These are phyloP conservation scores for Ianthella basta DNA, from an alignment of 37 sponge, comb jelly and placozoan genomes.

Conservation along the genomic window DNA sequence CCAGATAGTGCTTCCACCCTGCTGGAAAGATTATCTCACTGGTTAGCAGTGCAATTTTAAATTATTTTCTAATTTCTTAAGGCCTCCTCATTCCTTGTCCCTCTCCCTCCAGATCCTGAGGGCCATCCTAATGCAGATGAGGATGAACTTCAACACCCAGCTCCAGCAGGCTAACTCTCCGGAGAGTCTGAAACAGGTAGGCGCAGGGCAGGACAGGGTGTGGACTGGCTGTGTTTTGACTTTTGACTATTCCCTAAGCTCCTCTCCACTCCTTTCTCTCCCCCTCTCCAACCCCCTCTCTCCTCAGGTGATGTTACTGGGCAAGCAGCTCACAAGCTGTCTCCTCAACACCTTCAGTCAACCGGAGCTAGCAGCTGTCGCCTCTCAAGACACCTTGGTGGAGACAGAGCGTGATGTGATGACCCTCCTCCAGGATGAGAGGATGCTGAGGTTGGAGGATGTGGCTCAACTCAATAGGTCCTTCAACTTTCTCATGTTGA, in stretches of 20 bases:
- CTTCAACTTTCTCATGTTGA: constrained; percentile 68
- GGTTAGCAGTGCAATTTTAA: too few relatives aligned
- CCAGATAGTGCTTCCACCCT: too few relatives aligned
- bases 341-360: constrained; percentile 46
- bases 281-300: neutral
- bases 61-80: too few relatives aligned
- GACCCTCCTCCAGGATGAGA: constrained; percentile 67
- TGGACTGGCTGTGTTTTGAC: neutral
- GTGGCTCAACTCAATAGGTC: constrained; percentile 65
- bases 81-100: too few relatives aligned
- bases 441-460: constrained; percentile 62
- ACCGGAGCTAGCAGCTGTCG: constrained; percentile 36
- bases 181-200: constrained; percentile 31
- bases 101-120: constrained; percentile 69
- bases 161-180: constrained; percentile 31
- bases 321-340: constrained; percentile 42
- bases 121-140: constrained; percentile 71
- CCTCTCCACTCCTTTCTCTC: neutral
- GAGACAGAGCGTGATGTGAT: constrained; percentile 68
- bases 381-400: constrained; percentile 50
- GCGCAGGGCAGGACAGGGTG: too few relatives aligned
- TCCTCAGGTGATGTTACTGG: constrained; percentile 38
- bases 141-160: constrained; percentile 63
- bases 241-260: neutral
- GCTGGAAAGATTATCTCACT: too few relatives aligned